Percentiles rank a stretch among this genome's conserved stretches.
Evolutionary conservation across 1,140 invertebrate genomes (phyloP).

Genomic region (Ceratina japonica): DNA sequence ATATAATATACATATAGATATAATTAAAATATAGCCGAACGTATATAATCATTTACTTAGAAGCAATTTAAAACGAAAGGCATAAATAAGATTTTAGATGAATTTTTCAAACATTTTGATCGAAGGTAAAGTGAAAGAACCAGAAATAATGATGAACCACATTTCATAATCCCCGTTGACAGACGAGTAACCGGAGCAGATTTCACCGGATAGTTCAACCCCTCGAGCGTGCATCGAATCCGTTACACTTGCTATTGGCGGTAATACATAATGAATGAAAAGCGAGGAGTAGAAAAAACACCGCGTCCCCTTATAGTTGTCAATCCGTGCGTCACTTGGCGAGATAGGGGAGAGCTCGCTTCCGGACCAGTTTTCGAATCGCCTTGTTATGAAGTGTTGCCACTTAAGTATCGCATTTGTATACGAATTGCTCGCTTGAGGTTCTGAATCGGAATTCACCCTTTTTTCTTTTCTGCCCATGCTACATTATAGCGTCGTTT

Average conservation of each 20-base stretch:
- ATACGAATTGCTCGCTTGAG: slow-evolving; percentile 75
- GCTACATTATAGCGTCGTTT: slow-evolving; percentile 72
- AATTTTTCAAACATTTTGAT: no score
- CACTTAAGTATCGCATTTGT: slow-evolving; percentile 75
- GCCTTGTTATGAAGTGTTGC: slow-evolving; percentile 73
- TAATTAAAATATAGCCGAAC: no score
- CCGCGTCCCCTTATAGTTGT: slow-evolving; percentile 38
- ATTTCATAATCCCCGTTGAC: not conserved
- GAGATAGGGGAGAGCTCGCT: slow-evolving; percentile 63
- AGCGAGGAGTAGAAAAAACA: slow-evolving; percentile 40
- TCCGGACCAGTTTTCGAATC: slow-evolving; percentile 70
- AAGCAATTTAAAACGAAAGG: no score
- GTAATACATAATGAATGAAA: slow-evolving; percentile 14
- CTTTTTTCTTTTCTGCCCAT: slow-evolving; percentile 22
- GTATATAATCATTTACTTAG: no score
- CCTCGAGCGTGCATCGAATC: slow-evolving; percentile 61
- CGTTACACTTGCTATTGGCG: slow-evolving; percentile 74
- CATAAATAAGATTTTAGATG: no score
- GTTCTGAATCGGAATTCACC: slow-evolving; percentile 53
- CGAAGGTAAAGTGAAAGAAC: not conserved
- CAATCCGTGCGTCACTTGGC: slow-evolving; percentile 48
- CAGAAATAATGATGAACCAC: not conserved
- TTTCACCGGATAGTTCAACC: slow-evolving; percentile 22
- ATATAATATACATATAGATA: no score
- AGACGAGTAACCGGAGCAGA: not conserved